These are phyloP conservation scores for Artemisiospiza belli DNA, from an alignment of 2,113 vertebrate genomes.

Conservation along the genomic window DNA sequence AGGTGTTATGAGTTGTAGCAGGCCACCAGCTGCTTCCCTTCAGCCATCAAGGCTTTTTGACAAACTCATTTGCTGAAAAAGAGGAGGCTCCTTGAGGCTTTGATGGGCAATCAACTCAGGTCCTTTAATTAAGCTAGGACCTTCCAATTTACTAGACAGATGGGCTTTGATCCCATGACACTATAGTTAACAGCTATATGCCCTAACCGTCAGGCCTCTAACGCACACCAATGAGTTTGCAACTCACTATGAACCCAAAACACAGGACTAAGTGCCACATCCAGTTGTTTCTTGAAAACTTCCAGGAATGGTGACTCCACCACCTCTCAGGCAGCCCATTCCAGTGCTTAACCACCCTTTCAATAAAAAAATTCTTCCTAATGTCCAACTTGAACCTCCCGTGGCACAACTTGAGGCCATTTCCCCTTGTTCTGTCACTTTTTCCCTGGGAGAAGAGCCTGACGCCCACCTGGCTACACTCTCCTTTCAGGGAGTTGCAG, in stretches of 20 bases:
- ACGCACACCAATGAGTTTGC: no score
- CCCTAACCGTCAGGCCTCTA: no score
- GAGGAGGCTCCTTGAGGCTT: neutral
- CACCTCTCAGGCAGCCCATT: neutral
- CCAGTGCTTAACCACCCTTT: neutral
- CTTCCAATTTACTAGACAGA: no score
- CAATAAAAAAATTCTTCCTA: neutral
- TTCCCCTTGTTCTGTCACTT: neutral
- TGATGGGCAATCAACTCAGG: neutral
- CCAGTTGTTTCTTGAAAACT: neutral
- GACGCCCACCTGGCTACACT: accelerated
- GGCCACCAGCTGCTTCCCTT: neutral
- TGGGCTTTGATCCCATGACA: no score
- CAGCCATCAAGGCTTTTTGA: neutral
- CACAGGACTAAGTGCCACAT: neutral
- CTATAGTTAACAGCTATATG: no score
- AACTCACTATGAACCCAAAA: no score
- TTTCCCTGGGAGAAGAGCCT: neutral
- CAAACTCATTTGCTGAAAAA: neutral
- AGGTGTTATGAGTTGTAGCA: accelerated
- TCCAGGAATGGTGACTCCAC: neutral
- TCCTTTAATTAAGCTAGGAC: no score
- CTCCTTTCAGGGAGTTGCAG: neutral
- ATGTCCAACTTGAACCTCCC: neutral
- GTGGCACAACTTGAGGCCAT: no score